These are phyloP conservation scores for Ostrea edulis DNA, from an alignment of 1,140 invertebrate genomes.

Conservation along the genomic window DNA sequence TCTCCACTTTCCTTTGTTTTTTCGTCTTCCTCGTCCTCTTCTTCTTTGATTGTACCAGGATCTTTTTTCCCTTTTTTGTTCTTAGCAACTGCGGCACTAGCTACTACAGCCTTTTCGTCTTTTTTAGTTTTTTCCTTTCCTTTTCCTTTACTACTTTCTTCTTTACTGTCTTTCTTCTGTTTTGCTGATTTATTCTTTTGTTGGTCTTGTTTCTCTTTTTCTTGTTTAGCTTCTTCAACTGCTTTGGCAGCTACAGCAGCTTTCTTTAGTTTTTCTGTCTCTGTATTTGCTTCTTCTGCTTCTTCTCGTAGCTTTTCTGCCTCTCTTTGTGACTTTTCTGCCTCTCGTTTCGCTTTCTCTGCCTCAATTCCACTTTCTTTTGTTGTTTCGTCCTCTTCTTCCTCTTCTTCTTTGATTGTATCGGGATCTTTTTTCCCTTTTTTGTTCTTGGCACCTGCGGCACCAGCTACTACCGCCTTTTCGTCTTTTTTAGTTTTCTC, in stretches of 20 bases:
- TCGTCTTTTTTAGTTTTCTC: conserved; percentile 20
- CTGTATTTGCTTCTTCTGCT: conserved; percentile 21
- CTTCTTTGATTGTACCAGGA: not conserved
- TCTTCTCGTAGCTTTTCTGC: conserved; percentile 27
- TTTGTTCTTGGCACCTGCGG: conserved; percentile 37
- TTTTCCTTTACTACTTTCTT: conserved; percentile 4
- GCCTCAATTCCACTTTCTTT: conserved; percentile 31
- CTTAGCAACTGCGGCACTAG: conserved; percentile 17
- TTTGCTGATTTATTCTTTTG: conserved; percentile 43
- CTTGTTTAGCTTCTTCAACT: not conserved
- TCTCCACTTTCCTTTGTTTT: conserved; percentile 36
- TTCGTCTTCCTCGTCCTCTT: conserved; percentile 35
- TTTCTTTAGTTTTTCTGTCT: conserved; percentile 32
- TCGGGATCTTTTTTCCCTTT: conserved; percentile 24
- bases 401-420: not conserved
- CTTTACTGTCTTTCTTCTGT: conserved; percentile 35
- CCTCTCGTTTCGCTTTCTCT: conserved; percentile 39
- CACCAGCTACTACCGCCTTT: conserved; percentile 31
- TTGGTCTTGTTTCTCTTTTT: conserved; percentile 72
- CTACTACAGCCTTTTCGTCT: conserved; percentile 25
- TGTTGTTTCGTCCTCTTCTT: conserved; percentile 39
- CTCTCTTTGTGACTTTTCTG: conserved; percentile 23
- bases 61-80: conserved; percentile 43
- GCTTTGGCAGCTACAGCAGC: conserved; percentile 18
- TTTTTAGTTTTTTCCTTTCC: conserved; percentile 23